Conservation (phyloP, 2,797 vertebrate genomes). For the Pseudochaenichthys georgianus region DNA sequence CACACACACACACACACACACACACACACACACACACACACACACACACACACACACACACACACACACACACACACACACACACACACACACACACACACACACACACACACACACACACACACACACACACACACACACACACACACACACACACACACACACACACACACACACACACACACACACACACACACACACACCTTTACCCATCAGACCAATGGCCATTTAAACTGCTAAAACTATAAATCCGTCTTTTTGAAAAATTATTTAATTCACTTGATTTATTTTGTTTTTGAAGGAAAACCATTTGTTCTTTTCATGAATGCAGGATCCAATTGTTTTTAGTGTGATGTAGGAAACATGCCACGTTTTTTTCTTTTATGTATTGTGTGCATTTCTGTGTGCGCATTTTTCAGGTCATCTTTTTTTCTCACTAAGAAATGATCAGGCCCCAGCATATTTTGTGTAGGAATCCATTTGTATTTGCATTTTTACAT, state of each 20-base stretch:
- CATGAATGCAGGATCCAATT: slow-evolving; percentile 1
- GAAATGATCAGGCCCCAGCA: neutral
- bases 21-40: too few species aligned
- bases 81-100: too few species aligned
- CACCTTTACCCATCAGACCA: neutral
- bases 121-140: slow-evolving; percentile 31
- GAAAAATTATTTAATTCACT: neutral
- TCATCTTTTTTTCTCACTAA: slow-evolving; percentile 2
- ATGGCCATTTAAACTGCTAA: neutral
- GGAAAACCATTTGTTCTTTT: slow-evolving; percentile 4
- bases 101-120: slow-evolving; percentile 4
- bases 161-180: neutral
- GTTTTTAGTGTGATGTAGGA: slow-evolving; percentile 1
- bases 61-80: too few species aligned
- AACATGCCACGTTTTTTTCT: neutral
- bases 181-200: slow-evolving; percentile 29
- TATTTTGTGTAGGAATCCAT: neutral
- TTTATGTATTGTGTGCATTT: neutral
- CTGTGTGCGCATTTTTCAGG: neutral
- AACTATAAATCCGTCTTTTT: slow-evolving; percentile 5
- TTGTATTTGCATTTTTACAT: neutral
- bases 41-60: too few species aligned
- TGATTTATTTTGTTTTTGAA: neutral
- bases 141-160: neutral
- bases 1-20: too few species aligned